Conservation (phyloP, 23 tunicate genomes). For the Trididemnum nubilum region DNA sequence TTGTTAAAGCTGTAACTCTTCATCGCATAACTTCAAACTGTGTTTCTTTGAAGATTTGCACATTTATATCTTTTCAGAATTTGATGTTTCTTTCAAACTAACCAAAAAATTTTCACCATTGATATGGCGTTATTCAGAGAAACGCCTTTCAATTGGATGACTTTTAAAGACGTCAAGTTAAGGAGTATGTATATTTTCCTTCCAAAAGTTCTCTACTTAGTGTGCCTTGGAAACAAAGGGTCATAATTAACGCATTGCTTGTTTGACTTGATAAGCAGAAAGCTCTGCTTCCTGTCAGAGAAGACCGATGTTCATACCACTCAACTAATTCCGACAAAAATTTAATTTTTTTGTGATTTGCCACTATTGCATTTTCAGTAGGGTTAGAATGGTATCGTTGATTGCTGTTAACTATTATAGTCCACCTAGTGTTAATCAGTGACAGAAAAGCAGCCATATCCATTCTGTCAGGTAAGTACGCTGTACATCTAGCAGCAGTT, state of each 20-base stretch:
- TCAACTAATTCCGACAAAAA: neutral
- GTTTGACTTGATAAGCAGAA: neutral
- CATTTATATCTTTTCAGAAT: neutral
- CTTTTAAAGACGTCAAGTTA: neutral
- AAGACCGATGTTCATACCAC: neutral
- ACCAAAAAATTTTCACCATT: neutral
- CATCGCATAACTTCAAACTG: neutral
- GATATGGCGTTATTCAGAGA: neutral
- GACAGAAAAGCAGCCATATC: constrained; percentile 16
- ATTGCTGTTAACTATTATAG: constrained; percentile 1
- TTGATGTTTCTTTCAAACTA: neutral
- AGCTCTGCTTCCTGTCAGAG: neutral
- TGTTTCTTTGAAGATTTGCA: neutral
- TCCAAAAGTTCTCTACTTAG: neutral
- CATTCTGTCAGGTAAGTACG: neutral
- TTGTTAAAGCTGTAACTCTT: neutral
- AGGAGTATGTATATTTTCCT: neutral
- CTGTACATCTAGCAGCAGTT: constrained; percentile 8
- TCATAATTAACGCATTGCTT: too few species aligned
- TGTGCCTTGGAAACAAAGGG: too few species aligned
- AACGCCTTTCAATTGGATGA: neutral
- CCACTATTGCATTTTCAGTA: neutral
- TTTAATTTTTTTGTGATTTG: neutral
- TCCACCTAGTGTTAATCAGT: constrained; percentile 6
- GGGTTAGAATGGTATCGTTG: neutral